Conservation (phyloP, 2,888 invertebrate species). For the Sturmia bella region DNA sequence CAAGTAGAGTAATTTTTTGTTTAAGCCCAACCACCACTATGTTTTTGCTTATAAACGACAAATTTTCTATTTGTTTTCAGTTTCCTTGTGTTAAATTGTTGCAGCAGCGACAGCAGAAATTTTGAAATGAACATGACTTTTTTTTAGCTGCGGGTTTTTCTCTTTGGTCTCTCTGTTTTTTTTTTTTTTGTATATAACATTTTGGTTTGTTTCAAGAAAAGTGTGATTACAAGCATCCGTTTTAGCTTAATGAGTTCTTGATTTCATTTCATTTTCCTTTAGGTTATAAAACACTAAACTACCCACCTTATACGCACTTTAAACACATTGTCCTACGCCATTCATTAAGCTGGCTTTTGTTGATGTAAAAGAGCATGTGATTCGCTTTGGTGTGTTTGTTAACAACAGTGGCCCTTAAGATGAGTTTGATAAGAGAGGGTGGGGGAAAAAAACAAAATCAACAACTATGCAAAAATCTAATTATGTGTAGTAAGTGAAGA, state of each 20-base stretch:
- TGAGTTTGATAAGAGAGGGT: slow-evolving; percentile 55
- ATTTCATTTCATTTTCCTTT: slow-evolving; percentile 78
- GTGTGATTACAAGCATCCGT: slow-evolving; percentile 80
- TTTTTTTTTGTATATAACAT: slow-evolving; percentile 15
- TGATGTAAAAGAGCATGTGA: slow-evolving; percentile 52
- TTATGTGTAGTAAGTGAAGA: slow-evolving; percentile 20
- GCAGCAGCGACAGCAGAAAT: slow-evolving; percentile 68
- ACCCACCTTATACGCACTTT: slow-evolving; percentile 68
- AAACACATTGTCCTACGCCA: slow-evolving; percentile 53
- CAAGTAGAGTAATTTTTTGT: slow-evolving; percentile 51
- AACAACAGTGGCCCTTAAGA: slow-evolving; percentile 62
- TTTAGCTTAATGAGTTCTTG: slow-evolving; percentile 80
- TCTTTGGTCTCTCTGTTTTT: neutral
- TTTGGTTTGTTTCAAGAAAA: slow-evolving; percentile 72
- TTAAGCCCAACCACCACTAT: slow-evolving; percentile 28
- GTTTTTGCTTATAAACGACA: slow-evolving; percentile 55
- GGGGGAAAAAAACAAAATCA: neutral
- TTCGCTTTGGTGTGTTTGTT: slow-evolving; percentile 42
- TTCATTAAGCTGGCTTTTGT: slow-evolving; percentile 60
- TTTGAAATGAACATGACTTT: slow-evolving; percentile 72
- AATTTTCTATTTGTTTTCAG: slow-evolving; percentile 79
- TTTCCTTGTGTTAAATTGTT: slow-evolving; percentile 74
- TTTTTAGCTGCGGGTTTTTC: slow-evolving; percentile 69
- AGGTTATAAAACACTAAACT: slow-evolving; percentile 53
- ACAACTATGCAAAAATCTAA: slow-evolving; percentile 48